Conservation (phyloP, 2,113 vertebrate species). For the Cynoglossus semilaevis region DNA sequence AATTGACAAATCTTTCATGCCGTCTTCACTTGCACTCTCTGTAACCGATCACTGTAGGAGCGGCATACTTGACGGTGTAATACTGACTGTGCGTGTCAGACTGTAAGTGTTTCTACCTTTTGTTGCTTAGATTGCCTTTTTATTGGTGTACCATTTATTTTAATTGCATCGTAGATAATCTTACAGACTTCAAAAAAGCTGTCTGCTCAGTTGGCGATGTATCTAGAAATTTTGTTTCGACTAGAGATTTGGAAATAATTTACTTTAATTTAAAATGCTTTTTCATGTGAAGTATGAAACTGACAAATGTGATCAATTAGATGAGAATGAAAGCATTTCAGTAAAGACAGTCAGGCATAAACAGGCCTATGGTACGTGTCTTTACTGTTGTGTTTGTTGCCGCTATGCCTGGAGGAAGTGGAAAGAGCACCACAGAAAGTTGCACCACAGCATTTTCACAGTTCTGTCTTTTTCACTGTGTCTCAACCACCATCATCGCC, state of each 20-base stretch:
- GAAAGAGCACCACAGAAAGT: constrained; percentile 19
- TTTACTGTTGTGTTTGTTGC: constrained; percentile 17
- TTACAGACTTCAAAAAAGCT: not conserved
- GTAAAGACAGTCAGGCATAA: not conserved
- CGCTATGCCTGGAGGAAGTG: constrained; percentile 24
- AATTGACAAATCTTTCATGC: no score
- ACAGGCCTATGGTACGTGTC: not conserved
- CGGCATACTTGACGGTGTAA: not conserved
- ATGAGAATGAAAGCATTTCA: constrained; percentile 1
- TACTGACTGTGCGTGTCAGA: no score
- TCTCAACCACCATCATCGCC: constrained; percentile 26
- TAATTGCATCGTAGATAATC: not conserved
- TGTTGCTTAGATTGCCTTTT: no score
- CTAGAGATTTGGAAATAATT: no score
- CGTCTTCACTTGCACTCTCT: no score
- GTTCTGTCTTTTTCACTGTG: constrained; percentile 19
- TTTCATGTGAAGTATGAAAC: no score
- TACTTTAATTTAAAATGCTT: no score
- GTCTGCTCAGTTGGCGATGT: not conserved
- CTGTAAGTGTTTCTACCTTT: not conserved
- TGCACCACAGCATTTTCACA: constrained; percentile 28
- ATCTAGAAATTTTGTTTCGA: no score
- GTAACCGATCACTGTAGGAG: not conserved
- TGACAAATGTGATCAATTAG: no score
- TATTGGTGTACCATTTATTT: not conserved